Evolutionary conservation across 2,797 vertebrate genomes (phyloP), one percentile per base, ranked within the genome.

Genomic region (Acridotheres tristis): DNA sequence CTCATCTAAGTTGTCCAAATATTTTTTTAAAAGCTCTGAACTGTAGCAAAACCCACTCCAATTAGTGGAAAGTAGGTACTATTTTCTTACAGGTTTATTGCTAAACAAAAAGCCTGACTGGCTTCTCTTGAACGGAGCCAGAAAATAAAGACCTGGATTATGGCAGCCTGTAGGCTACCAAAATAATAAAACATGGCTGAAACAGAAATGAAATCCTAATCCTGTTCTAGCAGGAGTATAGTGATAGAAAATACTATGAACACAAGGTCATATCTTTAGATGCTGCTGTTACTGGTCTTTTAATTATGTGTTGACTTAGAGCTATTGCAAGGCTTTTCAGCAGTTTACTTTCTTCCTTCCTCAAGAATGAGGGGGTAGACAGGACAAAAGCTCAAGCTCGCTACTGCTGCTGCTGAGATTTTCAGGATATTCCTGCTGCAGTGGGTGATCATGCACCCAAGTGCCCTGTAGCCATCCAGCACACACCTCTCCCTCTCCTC

Each of bases 401-500:
- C 15, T 61, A 4, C 29, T 29, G 30, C 10, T 80, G 16, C 25
- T 69, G 23, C 51, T 51, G 59, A 63, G 47, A 48, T 47, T 76
- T 67, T 51, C 48, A 36, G 55, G 48, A 4, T 43, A 3, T 43
- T 73, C 9, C 17, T 69, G 6, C 65, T 90, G 43, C n/a, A 30
- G 13, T 5, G 32, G 11, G 4, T n/a, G 11, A 36, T 11, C 25
- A 7, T 1, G 4, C 5, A 66, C 11, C 16, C 23, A 3, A 5
- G 29, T 1, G 2, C 8, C 38, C 45, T 51, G 22, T 22, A 85
- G 19, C 12, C 17, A 10, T 25, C n/a, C 68, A 66, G 5, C 27
- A 71, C n/a, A 42, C 10, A 5, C 20, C 7, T 29, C 27, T 38
- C 13, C 66, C 57, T 72, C 45, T 66, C 53, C 32, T 25, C 0